Conservation (phyloP, 2,113 vertebrate genomes). For the Haliaeetus leucogaster region DNA sequence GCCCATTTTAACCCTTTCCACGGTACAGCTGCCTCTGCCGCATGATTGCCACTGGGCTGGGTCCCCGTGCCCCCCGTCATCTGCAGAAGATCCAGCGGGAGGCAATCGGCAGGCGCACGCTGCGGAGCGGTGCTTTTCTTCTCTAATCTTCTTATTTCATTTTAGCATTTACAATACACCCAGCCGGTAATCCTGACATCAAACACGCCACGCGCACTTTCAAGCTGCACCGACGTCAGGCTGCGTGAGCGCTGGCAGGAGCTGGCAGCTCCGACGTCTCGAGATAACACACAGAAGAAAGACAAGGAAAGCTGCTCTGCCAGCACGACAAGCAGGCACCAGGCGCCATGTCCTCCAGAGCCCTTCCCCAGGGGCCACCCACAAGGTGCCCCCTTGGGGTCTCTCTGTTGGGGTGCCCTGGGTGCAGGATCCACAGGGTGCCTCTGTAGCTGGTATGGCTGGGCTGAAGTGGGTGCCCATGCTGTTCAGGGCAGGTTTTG, state of each 20-base stretch:
- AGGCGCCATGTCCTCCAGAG: not conserved
- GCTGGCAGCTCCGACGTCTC: conserved; percentile 44
- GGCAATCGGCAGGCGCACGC: not conserved
- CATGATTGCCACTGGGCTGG: not conserved
- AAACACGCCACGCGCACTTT: conserved; percentile 50
- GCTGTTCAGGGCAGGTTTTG: not conserved
- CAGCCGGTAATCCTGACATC: conserved; percentile 68
- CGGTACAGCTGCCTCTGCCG: not conserved
- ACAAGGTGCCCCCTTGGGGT: accelerated
- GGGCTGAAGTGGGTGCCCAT: not conserved
- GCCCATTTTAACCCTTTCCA: not conserved
- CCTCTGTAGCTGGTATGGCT: not conserved
- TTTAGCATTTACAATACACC: conserved; percentile 63
- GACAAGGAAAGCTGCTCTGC: not conserved
- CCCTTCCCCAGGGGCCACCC: not conserved
- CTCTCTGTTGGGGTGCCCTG: not conserved
- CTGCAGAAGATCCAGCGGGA: not conserved
- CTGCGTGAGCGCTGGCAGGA: conserved; percentile 8
- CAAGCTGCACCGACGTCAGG: conserved; percentile 42
- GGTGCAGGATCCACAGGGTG: not conserved
- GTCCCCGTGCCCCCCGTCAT: not conserved
- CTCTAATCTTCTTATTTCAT: conserved; percentile 70
- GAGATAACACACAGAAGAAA: not conserved
- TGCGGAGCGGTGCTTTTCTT: conserved; percentile 50
- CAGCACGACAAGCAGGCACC: accelerated